phyloP scores from a whole-genome alignment of 2,113 vertebrate species.

The Apodemus speciosus region DNA sequence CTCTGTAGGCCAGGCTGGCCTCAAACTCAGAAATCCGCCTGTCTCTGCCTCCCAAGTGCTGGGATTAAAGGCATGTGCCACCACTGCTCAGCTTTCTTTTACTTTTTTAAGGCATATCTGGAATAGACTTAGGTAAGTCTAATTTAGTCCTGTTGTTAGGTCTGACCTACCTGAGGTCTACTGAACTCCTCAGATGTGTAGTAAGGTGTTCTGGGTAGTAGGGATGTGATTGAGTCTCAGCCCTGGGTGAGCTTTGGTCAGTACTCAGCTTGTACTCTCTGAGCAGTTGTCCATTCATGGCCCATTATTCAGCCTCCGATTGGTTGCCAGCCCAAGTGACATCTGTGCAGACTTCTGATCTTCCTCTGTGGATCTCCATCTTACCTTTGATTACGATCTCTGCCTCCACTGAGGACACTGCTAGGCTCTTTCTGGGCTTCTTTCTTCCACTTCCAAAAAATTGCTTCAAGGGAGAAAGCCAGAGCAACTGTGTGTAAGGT shows the following conservation, averaged over 20 bases:
- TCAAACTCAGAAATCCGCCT: too few relatives aligned
- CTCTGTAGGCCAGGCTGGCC: too few relatives aligned
- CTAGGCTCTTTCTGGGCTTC: neutral
- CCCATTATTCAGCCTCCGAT: neutral
- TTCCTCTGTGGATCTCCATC: neutral
- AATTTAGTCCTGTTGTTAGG: neutral
- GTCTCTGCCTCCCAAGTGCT: too few relatives aligned
- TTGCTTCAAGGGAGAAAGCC: neutral
- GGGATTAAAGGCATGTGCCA: too few relatives aligned
- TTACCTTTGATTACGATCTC: neutral
- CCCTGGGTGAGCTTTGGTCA: neutral
- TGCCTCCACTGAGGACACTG: neutral
- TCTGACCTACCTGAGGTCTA: neutral
- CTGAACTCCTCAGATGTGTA: neutral
- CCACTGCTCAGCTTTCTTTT: neutral
- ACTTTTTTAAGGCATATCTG: neutral
- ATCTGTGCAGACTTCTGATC: slow-evolving; percentile 8
- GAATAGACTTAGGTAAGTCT: neutral
- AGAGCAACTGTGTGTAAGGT: neutral
- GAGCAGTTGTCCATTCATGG: neutral
- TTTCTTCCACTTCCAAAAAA: neutral
- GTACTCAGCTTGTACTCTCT: neutral
- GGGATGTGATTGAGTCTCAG: neutral
- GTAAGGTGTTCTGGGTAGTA: neutral
- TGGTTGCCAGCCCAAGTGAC: neutral